These are phyloP conservation scores for Thrips palmi DNA, from an alignment of 1,140 invertebrate genomes.

Conservation along the genomic window DNA sequence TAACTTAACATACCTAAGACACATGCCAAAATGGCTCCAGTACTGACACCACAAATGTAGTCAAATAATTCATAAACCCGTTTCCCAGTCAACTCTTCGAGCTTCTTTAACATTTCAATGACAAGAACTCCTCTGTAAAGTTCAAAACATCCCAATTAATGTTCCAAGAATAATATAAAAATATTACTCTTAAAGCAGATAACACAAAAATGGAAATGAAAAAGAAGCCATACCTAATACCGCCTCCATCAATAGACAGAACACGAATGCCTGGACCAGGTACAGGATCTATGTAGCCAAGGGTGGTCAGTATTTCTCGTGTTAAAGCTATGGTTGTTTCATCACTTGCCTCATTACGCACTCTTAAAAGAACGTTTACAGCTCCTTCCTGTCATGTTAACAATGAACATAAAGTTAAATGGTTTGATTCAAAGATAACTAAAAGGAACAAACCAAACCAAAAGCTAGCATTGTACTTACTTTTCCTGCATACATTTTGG, in stretches of 20 bases:
- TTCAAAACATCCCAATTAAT: slow-evolving; percentile 12
- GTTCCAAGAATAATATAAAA: background rate
- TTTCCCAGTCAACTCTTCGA: slow-evolving; percentile 52
- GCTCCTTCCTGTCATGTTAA: slow-evolving; percentile 35
- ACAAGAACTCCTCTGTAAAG: slow-evolving; percentile 51
- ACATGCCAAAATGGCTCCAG: slow-evolving; percentile 58
- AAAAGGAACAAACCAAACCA: background rate
- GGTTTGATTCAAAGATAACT: slow-evolving; percentile 2
- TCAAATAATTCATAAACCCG: slow-evolving; percentile 60
- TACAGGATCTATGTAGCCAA: slow-evolving; percentile 54
- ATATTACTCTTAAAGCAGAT: background rate
- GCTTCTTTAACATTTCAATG: slow-evolving; percentile 55
- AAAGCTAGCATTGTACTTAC: slow-evolving; percentile 23
- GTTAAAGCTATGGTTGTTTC: slow-evolving; percentile 24
- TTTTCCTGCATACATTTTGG: slow-evolving; percentile 47
- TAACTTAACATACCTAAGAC: slow-evolving; percentile 31
- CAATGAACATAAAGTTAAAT: slow-evolving; percentile 3
- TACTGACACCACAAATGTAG: slow-evolving; percentile 81
- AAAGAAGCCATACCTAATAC: slow-evolving; percentile 34
- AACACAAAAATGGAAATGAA: slow-evolving; percentile 2
- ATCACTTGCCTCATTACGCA: slow-evolving; percentile 24
- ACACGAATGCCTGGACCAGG: slow-evolving; percentile 58
- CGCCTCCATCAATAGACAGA: slow-evolving; percentile 78
- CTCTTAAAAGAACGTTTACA: slow-evolving; percentile 35
- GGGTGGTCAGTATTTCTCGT: slow-evolving; percentile 45